These are phyloP conservation scores for Diphyllodes magnificus DNA, from an alignment of 2,113 vertebrate species.

Conservation along the genomic window DNA sequence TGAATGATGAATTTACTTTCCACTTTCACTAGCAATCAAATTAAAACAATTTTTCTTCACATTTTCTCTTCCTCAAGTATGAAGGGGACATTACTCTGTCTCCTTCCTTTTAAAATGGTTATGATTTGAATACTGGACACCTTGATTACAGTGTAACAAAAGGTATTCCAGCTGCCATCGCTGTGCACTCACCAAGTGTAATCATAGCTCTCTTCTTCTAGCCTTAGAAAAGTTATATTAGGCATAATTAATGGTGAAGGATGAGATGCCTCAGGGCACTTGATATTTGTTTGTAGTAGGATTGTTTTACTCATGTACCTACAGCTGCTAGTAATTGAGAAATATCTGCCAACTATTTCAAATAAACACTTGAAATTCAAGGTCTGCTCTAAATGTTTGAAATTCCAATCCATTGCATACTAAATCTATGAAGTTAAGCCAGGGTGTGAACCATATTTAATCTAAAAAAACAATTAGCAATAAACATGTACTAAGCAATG, in stretches of 20 bases:
- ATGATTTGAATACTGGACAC: not conserved
- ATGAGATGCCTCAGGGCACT: not conserved
- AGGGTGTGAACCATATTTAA: not conserved
- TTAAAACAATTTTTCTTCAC: not conserved
- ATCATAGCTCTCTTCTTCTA: not conserved
- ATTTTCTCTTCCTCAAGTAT: not conserved
- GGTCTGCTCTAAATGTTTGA: not conserved
- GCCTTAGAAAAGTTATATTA: not conserved
- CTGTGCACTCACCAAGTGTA: not conserved
- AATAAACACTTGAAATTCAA: not conserved
- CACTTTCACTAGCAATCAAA: not conserved
- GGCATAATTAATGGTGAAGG: not conserved
- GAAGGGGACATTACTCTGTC: not conserved
- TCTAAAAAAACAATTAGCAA: not conserved
- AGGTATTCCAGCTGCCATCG: not conserved
- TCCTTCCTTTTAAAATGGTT: not conserved
- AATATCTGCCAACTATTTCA: not conserved
- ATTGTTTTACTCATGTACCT: not conserved
- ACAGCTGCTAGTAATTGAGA: not conserved
- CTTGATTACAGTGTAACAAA: not conserved
- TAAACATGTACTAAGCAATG: not conserved
- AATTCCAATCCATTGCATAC: not conserved
- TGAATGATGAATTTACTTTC: not conserved
- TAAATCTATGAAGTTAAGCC: not conserved
- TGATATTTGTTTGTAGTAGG: not conserved